These are phyloP conservation scores for Microcebus murinus DNA, from an alignment of 2,113 vertebrate species.

Conservation along the genomic window DNA sequence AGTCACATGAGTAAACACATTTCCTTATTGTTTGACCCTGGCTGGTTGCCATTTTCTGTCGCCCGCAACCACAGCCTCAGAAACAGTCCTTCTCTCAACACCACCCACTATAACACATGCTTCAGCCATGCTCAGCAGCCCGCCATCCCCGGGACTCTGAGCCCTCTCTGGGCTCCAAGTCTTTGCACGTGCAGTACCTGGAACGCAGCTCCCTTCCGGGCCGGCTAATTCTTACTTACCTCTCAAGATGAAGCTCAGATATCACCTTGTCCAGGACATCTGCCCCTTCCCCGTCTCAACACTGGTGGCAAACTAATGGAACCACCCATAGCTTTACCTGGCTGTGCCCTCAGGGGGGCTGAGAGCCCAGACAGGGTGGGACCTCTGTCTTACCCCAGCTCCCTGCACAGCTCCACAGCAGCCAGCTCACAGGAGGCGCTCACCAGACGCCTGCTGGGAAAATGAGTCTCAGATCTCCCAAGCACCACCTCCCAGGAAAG, in stretches of 20 bases:
- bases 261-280: not conserved
- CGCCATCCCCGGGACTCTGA: not conserved
- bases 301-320: no score
- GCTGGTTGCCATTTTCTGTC: not conserved
- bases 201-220: no score
- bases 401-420: not conserved
- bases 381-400: not conserved
- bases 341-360: not conserved
- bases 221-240: not conserved
- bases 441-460: not conserved
- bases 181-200: not conserved
- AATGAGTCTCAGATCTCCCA: not conserved
- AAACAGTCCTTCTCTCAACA: not conserved
- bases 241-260: not conserved
- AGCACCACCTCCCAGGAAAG: not conserved
- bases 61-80: not conserved
- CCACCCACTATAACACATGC: fast-evolving
- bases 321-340: not conserved
- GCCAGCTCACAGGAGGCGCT: not conserved
- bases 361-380: not conserved
- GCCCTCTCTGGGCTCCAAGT: not conserved
- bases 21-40: not conserved
- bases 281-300: not conserved
- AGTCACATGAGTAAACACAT: not conserved
- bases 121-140: fast-evolving